Evolutionary conservation across 2,888 invertebrate genomes (phyloP), one percentile per base, ranked within the genome.

Genomic region (Philopedon plagiatum): DNA sequence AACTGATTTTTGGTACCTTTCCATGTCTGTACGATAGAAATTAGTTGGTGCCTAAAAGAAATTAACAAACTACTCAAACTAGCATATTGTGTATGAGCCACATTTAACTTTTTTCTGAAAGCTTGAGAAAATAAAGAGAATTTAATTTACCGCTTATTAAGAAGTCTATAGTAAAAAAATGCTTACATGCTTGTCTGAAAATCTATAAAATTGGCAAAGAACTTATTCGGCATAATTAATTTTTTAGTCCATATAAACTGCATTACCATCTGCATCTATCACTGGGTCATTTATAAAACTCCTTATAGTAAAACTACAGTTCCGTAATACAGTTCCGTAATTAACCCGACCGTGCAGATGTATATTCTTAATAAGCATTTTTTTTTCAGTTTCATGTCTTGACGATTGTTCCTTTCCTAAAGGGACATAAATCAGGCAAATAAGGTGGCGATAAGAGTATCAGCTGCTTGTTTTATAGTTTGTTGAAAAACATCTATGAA

Each of bases 351-450:
- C 0, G 32, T 54, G 51, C 51, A 54, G 51, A 54, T 54, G 51
- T 54, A 54, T 54, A 15, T 54, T 13, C 51, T 54, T 54, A 54
- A 54, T 29, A 54, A 29, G 51, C 29, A 29, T 29, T 54, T 54
- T 54, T n/a, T 54, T 54, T 54, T 15, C 51, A 54, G 29, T 54
- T 54, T 54, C 18, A 54, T 54, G 51, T 54, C 51, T 54, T 15
- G 51, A 18, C 51, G 51, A 54, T 29, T 54, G 51, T 54, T 54
- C 5, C 29, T 18, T 18, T 7, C 51, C 29, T 13, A 54, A 29
- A 54, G 18, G 51, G 51, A 54, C 51, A 54, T 54, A 54, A 54
- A 54, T 54, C 51, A 54, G 51, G 51, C 51, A 54, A 54, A 54
- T 54, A 29, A 54, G 51, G 51, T 54, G 51, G 51, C 51, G 51